Base-by-base conservation (phyloP, 2,113 vertebrate species). In the Pyxicephalus adspersus region DNA sequence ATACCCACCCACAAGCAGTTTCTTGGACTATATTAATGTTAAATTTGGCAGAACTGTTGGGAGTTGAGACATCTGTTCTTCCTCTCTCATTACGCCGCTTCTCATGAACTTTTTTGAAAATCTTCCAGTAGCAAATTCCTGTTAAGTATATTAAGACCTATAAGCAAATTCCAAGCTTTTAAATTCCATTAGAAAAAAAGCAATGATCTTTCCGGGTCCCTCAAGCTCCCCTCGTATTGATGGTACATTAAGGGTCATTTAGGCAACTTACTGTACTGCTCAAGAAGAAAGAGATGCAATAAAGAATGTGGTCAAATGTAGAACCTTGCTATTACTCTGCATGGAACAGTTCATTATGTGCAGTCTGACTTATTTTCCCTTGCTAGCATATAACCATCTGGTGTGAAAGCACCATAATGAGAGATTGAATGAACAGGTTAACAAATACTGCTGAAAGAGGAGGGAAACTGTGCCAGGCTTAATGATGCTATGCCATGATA, bases 391-490 rank as follows among this genome's bases (percentile, higher is more conserved):
- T 50, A 71, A 85, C 67, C 80, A 89, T 89, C 83, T 89, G 83
- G 74, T 86, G 64, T 67, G 71, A 72, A 85, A 83, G n/a, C 83
- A 85, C 85, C 86, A 60, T 77, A 84, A 85, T 83, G 83, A 84
- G 51, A 23, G 0, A 58, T 83, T 70, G 84, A 86, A 79, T 78
- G 90, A 88, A 83, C 84, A 72, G 50, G 64, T 84, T 68, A 64
- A 89, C 84, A 83, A 88, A 85, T 87, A 86, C 81, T 86, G 81
- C 81, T 78, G 83, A 85, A 85, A 22, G n/a, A 84, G 87, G 73
- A 88, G 85, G 85, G 85, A 89, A 89, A 63, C 57, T 80, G 73
- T 88, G 83, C 83, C 83, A 85, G 83, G 83, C 63, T 84, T 89
- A 88, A 89, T 86, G 84, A 86, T 86, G 84, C 83, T 83, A 84